Percentiles rank a stretch among this genome's conserved stretches.
Evolutionary conservation across 1,140 invertebrate genomes (phyloP).

Genomic region (Geopemphigus sp.): DNA sequence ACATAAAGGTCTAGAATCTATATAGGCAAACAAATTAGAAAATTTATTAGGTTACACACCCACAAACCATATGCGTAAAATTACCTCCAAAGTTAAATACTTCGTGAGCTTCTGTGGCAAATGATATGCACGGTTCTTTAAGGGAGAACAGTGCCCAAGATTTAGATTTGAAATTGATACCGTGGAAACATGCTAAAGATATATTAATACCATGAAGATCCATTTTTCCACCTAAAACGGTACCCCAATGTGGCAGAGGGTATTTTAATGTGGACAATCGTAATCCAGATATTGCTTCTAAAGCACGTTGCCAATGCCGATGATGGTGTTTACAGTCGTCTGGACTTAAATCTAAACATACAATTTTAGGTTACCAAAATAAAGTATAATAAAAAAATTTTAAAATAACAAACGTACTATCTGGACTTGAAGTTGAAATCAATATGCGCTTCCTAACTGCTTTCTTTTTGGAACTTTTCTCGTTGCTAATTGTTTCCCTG

Average conservation of each 20-base stretch:
- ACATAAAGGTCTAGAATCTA: conserved; percentile 24
- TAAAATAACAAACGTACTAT: conserved; percentile 33
- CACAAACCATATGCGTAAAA: too few species aligned
- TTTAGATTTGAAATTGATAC: conserved; percentile 95
- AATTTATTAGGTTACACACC: not conserved
- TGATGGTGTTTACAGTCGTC: conserved; percentile 65
- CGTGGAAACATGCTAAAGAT: conserved; percentile 94
- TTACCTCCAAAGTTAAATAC: conserved; percentile 55
- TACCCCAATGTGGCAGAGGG: conserved; percentile 70
- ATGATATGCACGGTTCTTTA: conserved; percentile 90
- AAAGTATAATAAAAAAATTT: not conserved
- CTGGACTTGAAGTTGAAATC: conserved; percentile 34
- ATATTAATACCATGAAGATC: conserved; percentile 88
- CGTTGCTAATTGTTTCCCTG: conserved; percentile 25
- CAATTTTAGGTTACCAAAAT: not conserved
- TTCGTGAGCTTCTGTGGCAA: conserved; percentile 91
- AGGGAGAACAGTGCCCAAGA: conserved; percentile 95
- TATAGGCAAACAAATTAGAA: not conserved
- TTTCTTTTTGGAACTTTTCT: conserved; percentile 36
- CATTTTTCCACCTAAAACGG: conserved; percentile 89
- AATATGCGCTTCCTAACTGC: conserved; percentile 21
- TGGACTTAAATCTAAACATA: conserved; percentile 45
- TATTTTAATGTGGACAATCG: conserved; percentile 71
- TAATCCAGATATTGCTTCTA: conserved; percentile 69
- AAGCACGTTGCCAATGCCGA: conserved; percentile 86